Evolutionary conservation across 2,888 invertebrate species (phyloP).

Genomic region (Zelleria hepariella): DNA sequence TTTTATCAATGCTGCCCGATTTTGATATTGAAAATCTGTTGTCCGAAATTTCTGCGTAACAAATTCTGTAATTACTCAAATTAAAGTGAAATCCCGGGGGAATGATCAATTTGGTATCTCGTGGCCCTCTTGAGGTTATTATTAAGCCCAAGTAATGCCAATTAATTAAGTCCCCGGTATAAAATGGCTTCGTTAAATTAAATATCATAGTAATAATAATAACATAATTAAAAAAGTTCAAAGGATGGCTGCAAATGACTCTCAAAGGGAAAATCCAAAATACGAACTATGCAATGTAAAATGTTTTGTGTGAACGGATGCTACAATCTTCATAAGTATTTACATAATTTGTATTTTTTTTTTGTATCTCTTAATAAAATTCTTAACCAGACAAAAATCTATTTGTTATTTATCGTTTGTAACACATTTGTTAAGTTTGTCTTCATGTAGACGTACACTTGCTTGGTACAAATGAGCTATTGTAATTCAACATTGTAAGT

Average conservation of each 20-base stretch:
- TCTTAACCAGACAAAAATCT: too few species aligned
- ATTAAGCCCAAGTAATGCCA: conserved; percentile 38
- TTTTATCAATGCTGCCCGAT: neutral
- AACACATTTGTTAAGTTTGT: neutral
- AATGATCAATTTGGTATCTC: conserved; percentile 34
- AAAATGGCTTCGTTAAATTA: conserved; percentile 20
- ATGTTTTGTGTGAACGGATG: too few species aligned
- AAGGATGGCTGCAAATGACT: too few species aligned
- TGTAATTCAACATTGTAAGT: neutral
- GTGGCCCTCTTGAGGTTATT: conserved; percentile 35
- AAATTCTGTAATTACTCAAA: conserved; percentile 25
- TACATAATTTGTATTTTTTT: too few species aligned
- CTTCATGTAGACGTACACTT: neutral
- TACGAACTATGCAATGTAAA: too few species aligned
- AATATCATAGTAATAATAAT: neutral
- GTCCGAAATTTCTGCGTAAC: neutral
- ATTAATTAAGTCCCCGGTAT: conserved; percentile 41
- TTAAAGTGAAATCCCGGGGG: conserved; percentile 28
- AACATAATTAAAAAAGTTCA: neutral
- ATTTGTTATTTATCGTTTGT: too few species aligned
- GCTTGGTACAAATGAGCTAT: neutral
- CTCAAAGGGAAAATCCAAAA: too few species aligned
- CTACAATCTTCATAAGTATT: too few species aligned
- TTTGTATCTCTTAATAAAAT: too few species aligned
- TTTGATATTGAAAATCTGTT: neutral